phyloP scores from a whole-genome alignment of 1,140 invertebrate species.

The Diorhabda carinulata region DNA sequence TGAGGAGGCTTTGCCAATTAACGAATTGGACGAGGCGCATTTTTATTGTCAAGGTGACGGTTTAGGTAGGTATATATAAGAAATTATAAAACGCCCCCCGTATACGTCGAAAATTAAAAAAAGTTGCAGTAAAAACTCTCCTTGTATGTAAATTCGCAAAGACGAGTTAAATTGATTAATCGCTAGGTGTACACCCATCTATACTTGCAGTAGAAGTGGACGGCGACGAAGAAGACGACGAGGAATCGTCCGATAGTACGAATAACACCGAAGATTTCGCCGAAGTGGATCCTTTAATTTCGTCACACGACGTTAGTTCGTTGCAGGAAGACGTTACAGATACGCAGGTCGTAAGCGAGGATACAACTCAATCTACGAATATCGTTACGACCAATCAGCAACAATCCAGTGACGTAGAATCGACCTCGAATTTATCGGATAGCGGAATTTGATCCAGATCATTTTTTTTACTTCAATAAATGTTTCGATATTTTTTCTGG shows the following conservation, averaged over 20 bases:
- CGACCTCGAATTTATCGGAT: no score
- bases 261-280: slow-evolving; percentile 27
- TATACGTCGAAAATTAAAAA: no score
- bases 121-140: no score
- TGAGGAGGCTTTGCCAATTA: slow-evolving; percentile 4
- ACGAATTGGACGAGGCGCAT: slow-evolving; percentile 33
- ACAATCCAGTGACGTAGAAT: no score
- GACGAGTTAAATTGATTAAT: not conserved
- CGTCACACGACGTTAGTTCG: slow-evolving; percentile 25
- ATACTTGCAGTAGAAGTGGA: slow-evolving; percentile 39
- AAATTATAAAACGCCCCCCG: not conserved
- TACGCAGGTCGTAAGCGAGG: not conserved
- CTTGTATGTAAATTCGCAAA: no score
- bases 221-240: slow-evolving; percentile 30
- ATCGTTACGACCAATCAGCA: no score
- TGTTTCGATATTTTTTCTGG: no score
- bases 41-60: slow-evolving; percentile 47
- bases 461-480: no score
- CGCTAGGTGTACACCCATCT: slow-evolving; percentile 43
- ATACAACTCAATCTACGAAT: no score
- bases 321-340: slow-evolving; percentile 22
- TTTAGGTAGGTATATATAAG: slow-evolving; percentile 35
- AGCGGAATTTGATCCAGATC: no score
- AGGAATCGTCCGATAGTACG: slow-evolving; percentile 31
- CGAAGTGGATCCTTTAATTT: slow-evolving; percentile 26